Evolutionary conservation across 2,888 invertebrate genomes (phyloP), one percentile per base, ranked within the genome.

Genomic region (Ichneumoninae sp.): DNA sequence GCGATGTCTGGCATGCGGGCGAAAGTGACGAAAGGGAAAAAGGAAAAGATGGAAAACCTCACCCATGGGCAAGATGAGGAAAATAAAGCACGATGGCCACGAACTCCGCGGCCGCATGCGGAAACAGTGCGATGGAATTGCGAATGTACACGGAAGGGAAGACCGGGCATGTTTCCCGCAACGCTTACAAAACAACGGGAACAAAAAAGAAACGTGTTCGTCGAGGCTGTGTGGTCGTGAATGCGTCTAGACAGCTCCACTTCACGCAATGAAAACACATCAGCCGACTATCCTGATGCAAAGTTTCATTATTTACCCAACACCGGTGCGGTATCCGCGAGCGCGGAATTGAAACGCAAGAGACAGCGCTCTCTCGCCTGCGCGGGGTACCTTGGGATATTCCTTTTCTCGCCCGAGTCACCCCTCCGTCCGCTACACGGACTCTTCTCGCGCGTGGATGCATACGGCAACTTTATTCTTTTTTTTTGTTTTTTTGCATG

Each of bases 171-270:
- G 50, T 81, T 22, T 52, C 75, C 60, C 78, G 79, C 77, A 77
- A 82, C 75, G 70, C 79, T 85, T 81, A 16, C 30, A 16, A 30
- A n/a, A 13, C 16, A 62, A 62, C 30, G n/a, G 7, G 86, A 88
- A 90, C 88, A 90, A 88, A 57, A 57, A 26, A 57, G 87, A 90
- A 90, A 90, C 88, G 89, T 88, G 87, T 88, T 88, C 83, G 87
- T 81, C 78, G 86, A 85, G 87, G 86, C 87, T 86, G 85, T 87
- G 89, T 88, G 88, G 87, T 87, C 83, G 82, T 91, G 91, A 91
- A 91, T 91, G 89, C 90, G 91, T 91, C 91, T 91, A 91, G 91
- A 91, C 91, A 90, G 90, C 89, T 91, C 90, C 91, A 91, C 91
- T 91, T 91, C 88, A 91, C 89, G 89, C 91, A 89, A 90, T 90